Conservation (phyloP, 2,113 vertebrate genomes). For the Cinclus cinclus region DNA sequence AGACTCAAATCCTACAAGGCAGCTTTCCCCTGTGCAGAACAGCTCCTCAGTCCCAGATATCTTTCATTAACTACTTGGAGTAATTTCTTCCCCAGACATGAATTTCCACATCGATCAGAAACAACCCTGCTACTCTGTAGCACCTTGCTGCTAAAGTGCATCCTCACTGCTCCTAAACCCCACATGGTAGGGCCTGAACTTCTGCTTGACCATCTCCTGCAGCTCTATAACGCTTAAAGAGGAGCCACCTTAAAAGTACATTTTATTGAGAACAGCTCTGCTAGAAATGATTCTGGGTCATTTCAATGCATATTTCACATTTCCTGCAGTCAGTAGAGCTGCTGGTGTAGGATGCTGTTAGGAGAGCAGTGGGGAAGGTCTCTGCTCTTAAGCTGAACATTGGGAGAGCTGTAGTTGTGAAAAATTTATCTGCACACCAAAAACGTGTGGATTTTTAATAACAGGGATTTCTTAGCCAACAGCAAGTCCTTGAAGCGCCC, state of each 20-base stretch:
- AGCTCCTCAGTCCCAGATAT: neutral
- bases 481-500: neutral
- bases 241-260: neutral
- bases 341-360: neutral
- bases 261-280: neutral
- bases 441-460: accelerated
- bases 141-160: neutral
- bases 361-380: neutral
- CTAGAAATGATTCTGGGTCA: neutral
- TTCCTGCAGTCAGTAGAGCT: neutral
- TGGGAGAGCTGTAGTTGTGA: neutral
- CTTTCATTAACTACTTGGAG: neutral
- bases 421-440: neutral
- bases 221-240: neutral
- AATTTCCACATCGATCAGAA: neutral
- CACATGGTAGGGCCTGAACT: neutral
- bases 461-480: neutral
- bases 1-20: neutral
- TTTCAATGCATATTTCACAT: neutral
- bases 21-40: neutral
- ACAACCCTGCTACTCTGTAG: neutral
- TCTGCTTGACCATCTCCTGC: neutral
- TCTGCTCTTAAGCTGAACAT: neutral
- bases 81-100: neutral
- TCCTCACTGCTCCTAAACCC: neutral